phyloP scores from a whole-genome alignment of 2,113 vertebrate species.

The Indicator indicator region DNA sequence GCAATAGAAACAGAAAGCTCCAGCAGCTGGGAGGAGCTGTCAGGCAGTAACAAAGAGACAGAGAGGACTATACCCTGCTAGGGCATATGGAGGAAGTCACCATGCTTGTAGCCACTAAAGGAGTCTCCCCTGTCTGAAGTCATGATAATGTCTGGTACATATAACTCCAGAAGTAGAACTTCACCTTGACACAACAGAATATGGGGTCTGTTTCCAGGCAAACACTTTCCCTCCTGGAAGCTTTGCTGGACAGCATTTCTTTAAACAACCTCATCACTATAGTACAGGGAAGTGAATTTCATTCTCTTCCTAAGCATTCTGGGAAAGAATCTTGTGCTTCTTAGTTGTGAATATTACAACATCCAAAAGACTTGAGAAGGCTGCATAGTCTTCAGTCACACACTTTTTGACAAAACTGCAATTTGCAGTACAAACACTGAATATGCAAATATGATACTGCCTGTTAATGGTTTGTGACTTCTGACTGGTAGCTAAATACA shows the following conservation, averaged over 20 bases:
- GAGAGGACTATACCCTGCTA: slow-evolving; percentile 38
- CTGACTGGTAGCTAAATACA: not conserved
- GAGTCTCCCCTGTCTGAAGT: not conserved
- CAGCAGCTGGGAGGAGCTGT: slow-evolving; percentile 48
- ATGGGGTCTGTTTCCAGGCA: not conserved
- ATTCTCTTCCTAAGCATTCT: not conserved
- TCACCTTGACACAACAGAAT: not conserved
- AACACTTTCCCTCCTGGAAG: not conserved
- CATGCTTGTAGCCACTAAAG: slow-evolving; percentile 18
- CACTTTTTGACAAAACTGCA: not conserved
- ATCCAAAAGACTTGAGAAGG: not conserved
- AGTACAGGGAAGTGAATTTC: not conserved
- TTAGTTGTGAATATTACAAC: not conserved
- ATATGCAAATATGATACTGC: not conserved
- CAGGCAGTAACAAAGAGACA: slow-evolving; percentile 49
- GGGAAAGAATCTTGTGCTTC: not conserved
- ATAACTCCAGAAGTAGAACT: not conserved
- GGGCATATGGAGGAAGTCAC: slow-evolving; percentile 31
- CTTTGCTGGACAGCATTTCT: not conserved
- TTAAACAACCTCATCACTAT: not conserved
- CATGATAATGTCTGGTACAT: not conserved
- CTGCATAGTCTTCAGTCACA: not conserved
- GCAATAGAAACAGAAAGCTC: slow-evolving; percentile 46
- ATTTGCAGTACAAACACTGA: not conserved
- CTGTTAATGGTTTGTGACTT: not conserved